These are phyloP conservation scores for Mus musculus DNA, from an alignment of 2,113 vertebrate species.

Conservation along the genomic window DNA sequence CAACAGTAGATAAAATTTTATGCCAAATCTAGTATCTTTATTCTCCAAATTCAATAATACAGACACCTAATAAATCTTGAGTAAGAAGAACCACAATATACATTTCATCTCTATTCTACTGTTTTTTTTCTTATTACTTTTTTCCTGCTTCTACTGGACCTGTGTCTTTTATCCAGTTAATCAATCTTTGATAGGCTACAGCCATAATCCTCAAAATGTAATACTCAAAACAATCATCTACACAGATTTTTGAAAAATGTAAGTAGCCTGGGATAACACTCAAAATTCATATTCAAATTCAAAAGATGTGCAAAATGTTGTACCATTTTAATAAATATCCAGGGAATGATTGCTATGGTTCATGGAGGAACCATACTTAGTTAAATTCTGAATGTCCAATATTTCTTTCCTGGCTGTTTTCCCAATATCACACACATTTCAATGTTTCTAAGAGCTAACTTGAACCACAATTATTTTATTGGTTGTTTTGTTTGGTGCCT, in stretches of 20 bases:
- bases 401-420: background rate
- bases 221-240: background rate
- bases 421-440: background rate
- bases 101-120: background rate
- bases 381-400: background rate
- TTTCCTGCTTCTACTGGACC: background rate
- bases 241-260: background rate
- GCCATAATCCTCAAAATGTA: background rate
- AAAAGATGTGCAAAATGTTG: background rate
- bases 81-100: background rate
- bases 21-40: background rate
- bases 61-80: background rate
- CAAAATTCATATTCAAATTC: conserved; percentile 16
- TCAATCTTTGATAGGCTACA: background rate
- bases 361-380: background rate
- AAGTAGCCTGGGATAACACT: background rate
- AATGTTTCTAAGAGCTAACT: background rate
- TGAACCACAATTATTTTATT: background rate
- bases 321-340: background rate
- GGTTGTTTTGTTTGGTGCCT: background rate
- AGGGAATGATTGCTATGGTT: background rate
- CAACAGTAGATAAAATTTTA: background rate
- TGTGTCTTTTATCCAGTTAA: background rate
- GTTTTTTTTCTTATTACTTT: background rate
- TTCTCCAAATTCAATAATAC: background rate